These are phyloP conservation scores for Rhizomys pruinosus DNA, from an alignment of 2,113 vertebrate species.

Conservation along the genomic window DNA sequence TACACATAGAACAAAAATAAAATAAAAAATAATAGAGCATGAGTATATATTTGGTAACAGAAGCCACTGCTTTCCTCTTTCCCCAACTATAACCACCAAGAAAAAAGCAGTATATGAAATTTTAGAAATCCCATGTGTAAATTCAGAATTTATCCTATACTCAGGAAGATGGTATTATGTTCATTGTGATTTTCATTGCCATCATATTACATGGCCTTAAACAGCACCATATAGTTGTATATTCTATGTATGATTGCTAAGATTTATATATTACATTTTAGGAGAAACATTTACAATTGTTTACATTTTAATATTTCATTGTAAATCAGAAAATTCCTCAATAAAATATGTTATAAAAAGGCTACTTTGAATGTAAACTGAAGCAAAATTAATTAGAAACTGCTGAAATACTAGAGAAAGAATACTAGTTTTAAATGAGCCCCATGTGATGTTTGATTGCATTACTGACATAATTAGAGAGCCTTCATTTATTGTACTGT, in stretches of 20 bases:
- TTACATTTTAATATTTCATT: slow-evolving; percentile 67
- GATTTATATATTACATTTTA: slow-evolving; percentile 43
- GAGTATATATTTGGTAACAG: neutral
- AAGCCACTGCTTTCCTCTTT: neutral
- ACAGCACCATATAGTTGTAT: slow-evolving; percentile 40
- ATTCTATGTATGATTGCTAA: slow-evolving; percentile 38
- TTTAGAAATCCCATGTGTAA: slow-evolving; percentile 36
- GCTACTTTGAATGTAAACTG: slow-evolving; percentile 77
- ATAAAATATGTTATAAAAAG: slow-evolving; percentile 54
- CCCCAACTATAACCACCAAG: neutral
- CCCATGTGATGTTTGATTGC: slow-evolving; percentile 80
- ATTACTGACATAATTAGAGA: slow-evolving; percentile 79
- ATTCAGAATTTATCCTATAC: neutral
- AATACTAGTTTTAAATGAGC: slow-evolving; percentile 81
- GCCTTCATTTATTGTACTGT: slow-evolving; percentile 78
- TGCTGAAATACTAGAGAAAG: slow-evolving; percentile 82
- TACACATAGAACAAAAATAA: too few species aligned
- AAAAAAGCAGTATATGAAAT: neutral
- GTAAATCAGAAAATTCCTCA: slow-evolving; percentile 61
- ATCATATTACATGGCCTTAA: slow-evolving; percentile 36
- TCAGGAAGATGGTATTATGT: slow-evolving; percentile 40
- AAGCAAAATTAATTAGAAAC: slow-evolving; percentile 84
- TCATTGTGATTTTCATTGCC: slow-evolving; percentile 1
- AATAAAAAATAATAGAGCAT: too few species aligned
- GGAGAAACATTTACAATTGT: slow-evolving; percentile 11